Evolutionary conservation across 1,140 invertebrate genomes (phyloP).

Genomic region (Ylistrum balloti): DNA sequence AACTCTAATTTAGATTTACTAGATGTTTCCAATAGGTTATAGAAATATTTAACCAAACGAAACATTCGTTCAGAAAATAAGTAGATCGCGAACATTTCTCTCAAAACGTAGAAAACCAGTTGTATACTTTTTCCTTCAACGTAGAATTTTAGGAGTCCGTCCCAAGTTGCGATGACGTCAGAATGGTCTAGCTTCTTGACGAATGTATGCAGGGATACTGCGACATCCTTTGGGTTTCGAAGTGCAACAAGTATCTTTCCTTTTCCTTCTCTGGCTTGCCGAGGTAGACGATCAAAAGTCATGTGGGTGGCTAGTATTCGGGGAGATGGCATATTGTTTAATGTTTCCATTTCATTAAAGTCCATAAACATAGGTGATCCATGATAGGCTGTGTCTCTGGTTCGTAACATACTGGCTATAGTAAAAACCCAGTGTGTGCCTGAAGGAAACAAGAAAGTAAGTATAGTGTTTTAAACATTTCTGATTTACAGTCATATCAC

Average conservation of each 20-base stretch:
- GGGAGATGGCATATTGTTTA: not conserved
- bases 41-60: too few relatives aligned
- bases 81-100: too few relatives aligned
- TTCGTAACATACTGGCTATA: not conserved
- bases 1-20: too few relatives aligned
- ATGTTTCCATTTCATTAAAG: not conserved
- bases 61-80: too few relatives aligned
- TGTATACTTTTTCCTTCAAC: not conserved
- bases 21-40: too few relatives aligned
- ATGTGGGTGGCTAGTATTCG: not conserved
- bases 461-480: too few relatives aligned
- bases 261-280: not conserved
- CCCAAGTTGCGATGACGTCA: not conserved
- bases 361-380: not conserved
- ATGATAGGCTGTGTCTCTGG: not conserved
- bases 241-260: not conserved
- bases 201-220: not conserved
- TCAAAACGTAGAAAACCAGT: too few relatives aligned
- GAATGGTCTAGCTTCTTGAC: not conserved
- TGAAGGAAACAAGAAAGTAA: not conserved
- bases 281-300: not conserved
- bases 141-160: not conserved
- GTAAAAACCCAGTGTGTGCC: not conserved
- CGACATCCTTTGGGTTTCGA: not conserved
- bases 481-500: too few relatives aligned